Evolutionary conservation across 2,797 vertebrate genomes (phyloP).

Genomic region (Anomalospiza imberbis): DNA sequence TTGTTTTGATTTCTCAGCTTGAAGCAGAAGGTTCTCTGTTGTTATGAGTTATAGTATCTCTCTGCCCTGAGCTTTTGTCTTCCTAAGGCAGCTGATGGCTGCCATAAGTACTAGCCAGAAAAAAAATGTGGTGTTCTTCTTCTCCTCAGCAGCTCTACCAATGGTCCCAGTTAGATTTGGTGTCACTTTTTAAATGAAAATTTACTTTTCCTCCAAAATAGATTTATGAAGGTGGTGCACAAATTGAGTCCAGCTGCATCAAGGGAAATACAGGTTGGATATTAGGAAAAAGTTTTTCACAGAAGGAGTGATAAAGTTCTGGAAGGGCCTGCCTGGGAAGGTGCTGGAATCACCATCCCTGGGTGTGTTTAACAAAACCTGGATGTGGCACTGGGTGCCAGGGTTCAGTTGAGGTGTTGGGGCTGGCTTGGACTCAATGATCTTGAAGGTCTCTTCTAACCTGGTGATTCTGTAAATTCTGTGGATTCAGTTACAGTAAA

Average conservation of each 20-base stretch:
- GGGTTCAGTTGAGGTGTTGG: accelerated
- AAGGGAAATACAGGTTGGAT: not conserved
- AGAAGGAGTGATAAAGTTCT: not conserved
- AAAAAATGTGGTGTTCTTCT: not conserved
- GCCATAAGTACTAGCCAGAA: not conserved
- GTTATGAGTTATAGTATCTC: accelerated
- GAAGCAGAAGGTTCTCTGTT: not conserved
- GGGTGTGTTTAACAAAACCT: not conserved
- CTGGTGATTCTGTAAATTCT: not conserved
- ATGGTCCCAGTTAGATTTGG: not conserved
- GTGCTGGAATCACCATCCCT: not conserved
- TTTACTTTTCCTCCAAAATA: not conserved
- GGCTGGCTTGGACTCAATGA: not conserved
- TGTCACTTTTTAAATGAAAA: not conserved
- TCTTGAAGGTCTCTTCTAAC: not conserved
- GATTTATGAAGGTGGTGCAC: not conserved
- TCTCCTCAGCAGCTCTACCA: not conserved
- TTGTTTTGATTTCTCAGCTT: not conserved
- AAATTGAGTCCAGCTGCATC: not conserved
- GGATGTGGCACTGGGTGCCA: not conserved
- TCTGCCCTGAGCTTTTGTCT: not conserved
- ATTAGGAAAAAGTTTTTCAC: not conserved
- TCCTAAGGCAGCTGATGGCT: not conserved
- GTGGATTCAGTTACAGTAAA: not conserved
- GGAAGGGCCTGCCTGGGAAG: not conserved